Evolutionary conservation across 2,113 vertebrate genomes (phyloP), one percentile per base, ranked within the genome.

Genomic region (Grammatotria lemairii): DNA sequence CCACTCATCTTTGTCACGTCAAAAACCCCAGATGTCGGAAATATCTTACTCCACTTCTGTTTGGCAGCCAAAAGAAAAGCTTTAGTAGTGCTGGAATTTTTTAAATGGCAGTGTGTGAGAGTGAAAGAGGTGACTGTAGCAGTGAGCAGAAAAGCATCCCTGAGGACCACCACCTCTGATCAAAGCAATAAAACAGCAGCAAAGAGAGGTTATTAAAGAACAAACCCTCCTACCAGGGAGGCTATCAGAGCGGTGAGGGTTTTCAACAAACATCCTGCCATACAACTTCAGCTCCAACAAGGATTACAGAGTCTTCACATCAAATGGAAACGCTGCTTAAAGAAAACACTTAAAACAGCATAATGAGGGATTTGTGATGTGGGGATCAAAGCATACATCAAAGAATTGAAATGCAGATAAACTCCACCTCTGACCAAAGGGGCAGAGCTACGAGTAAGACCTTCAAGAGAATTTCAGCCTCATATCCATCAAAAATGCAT

Each of bases 351-450:
- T 78, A 84, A 84, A 82, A 55, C 35, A 68, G 81, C 68, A 75
- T 75, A 63, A 89, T 40, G 83, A 87, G 28, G 60, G 53, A 85
- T 75, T 81, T 45, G 58, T 75, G 63, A 53, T 42, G 58, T 19
- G 68, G 53, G 55, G 63, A 68, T 88, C 78, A 86, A 85, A 88
- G 54, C 12, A 45, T 70, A 88, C 55, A 84, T 88, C 63, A 86
- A 86, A 89, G 65, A 82, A 49, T 53, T 35, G 7, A 49, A 90
- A 84, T 57, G 13, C 45, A 57, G 47, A 81, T 55, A 19, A 86
- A 84, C 80, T 60, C 58, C 70, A 91, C 84, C 47, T 91, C 1
- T 68, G 78, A 86, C 63, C 89, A 13, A 58, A 70, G 19, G 4
- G 38, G 7, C 19, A 28, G 28, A 78, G 53, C 81, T 11, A 75